Evolutionary conservation across 1,140 invertebrate genomes (phyloP), one percentile per base, ranked within the genome.

Genomic region (Lordiphosa clarofinis): DNA sequence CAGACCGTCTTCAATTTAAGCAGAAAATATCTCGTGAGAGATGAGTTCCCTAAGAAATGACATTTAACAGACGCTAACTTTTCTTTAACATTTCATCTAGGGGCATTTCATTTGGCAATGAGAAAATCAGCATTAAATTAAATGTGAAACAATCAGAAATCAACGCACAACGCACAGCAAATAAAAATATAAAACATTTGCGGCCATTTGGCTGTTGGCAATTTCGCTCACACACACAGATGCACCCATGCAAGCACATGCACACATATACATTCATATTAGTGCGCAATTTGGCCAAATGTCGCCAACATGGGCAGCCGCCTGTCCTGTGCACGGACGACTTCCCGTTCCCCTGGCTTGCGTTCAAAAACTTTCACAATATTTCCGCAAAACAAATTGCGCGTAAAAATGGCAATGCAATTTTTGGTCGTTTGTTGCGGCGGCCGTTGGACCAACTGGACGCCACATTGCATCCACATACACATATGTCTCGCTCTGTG

Each of bases 331-430:
- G 24, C 24, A 28, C 7, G 24, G 24, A 28, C 24, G 24, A 28
- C 5, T 28, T 7, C 24, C 24, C 24, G 24, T 28, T 7, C 24
- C 24, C 24, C 24, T 1, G 24, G 24, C 24, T 28, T 28, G 24
- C 24, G 58, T 40, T 47, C 53, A 12, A 72, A 81, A 81, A 82
- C 78, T 84, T 82, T 82, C 78, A 82, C 76, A 82, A 82, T 82
- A 82, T 82, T 82, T 82, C 76, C 76, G 76, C 76, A 82, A 82
- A 82, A 82, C 76, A 82, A 82, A 82, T 82, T 82, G 76, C 76
- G 76, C 76, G 76, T 82, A 82, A 82, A 82, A 82, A 82, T 82
- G 76, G 78, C 78, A 82, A 78, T 84, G 78, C 78, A 82, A 78
- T 82, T 82, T 82, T 82, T 82, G 76, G 76, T 82, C 76, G 76